Evolutionary conservation across 1,140 invertebrate genomes (phyloP), one percentile per base, ranked within the genome.

Genomic region (Drosophila yakuba): DNA sequence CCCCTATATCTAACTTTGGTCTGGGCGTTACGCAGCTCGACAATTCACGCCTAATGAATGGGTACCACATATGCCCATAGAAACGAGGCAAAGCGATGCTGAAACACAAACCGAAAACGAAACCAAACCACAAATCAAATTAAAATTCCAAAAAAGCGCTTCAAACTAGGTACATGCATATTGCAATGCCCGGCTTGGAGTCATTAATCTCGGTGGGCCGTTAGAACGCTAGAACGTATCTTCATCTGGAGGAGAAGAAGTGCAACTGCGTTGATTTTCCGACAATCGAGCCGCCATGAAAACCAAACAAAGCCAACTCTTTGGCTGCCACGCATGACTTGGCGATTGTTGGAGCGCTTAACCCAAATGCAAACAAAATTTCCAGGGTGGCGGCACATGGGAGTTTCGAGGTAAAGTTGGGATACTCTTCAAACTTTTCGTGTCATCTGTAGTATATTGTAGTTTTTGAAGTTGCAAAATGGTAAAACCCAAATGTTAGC

Each of bases 121-220:
- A 78, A 64, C 48, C 57, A 59, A 82, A 84, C 80, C 80, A 85
- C 81, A 83, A 85, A 80, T 83, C 81, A 80, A 83, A 85, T 83
- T 84, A 83, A 83, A 85, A 85, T 80, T 83, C 81, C 80, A 76
- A 80, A 83, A 66, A 66, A 62, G 17, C 83, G 54, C 17, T 63
- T 55, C 38, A 62, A 32, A 14, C 28, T 5, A 58, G 43, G 60
- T 35, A 7, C 28, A 11, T 61, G 43, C 63, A 17, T 44, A 44
- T 17, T 55, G 66, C 56, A 63, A 60, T 77, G 66, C 43, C 10
- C 38, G 11, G 57, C 39, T 20, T 23, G 48, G 10, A 55, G 55
- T 54, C 61, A 82, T 82, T 68, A 68, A 74, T 78, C 62, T 78
- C 61, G 44, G 48, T 48, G 73, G 64, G 50, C 58, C 25, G 50